These are phyloP conservation scores for Beroe forskalii DNA, from an alignment of 37 sponge, comb jelly and placozoan genomes.

Conservation along the genomic window DNA sequence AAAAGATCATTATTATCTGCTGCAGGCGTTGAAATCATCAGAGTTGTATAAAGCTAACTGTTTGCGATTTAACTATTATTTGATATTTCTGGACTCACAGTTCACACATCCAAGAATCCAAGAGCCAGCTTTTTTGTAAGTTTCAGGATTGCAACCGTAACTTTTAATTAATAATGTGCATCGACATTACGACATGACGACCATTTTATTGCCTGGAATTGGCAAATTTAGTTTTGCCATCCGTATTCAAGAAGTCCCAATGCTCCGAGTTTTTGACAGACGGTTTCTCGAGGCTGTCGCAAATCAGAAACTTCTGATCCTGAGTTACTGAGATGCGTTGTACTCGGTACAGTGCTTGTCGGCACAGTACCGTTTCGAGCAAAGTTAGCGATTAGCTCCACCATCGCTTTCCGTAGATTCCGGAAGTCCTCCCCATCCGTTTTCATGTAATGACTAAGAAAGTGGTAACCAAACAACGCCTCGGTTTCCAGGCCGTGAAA, in stretches of 20 bases:
- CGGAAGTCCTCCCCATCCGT: background rate
- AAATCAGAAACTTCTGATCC: background rate
- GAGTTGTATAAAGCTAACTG: too few relatives aligned
- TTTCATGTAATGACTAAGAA: too few relatives aligned
- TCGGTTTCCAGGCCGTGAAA: slow-evolving; percentile 1
- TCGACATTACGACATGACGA: too few relatives aligned
- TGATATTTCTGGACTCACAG: too few relatives aligned
- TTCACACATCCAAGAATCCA: too few relatives aligned
- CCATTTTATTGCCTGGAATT: too few relatives aligned
- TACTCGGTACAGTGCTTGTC: background rate
- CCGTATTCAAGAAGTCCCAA: background rate
- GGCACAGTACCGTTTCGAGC: background rate
- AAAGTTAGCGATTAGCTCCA: background rate
- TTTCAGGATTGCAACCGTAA: too few relatives aligned
- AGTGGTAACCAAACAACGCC: background rate
- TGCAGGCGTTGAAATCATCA: too few relatives aligned
- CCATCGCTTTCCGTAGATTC: background rate
- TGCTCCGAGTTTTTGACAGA: background rate
- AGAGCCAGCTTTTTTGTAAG: too few relatives aligned
- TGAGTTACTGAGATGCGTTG: background rate
- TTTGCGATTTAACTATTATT: too few relatives aligned
- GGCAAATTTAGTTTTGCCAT: slow-evolving; percentile 41
- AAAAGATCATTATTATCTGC: too few relatives aligned
- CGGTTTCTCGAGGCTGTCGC: background rate
- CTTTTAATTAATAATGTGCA: too few relatives aligned